Evolutionary conservation across 2,888 invertebrate species (phyloP).

Genomic region (Microchrysa polita): DNA sequence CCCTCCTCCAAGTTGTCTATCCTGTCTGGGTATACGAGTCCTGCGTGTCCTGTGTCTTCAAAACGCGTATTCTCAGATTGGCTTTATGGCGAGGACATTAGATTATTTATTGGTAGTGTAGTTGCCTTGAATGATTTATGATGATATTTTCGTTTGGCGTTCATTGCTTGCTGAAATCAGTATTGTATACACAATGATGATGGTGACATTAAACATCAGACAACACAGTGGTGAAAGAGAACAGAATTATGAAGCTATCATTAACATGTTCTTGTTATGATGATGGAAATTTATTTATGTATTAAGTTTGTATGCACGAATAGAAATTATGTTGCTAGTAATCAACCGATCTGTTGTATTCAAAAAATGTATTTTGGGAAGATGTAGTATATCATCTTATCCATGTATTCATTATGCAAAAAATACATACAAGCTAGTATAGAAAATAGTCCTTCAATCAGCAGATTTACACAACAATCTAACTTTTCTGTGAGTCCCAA

Average conservation of each 20-base stretch:
- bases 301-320: too few relatives aligned
- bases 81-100: slow-evolving; percentile 34
- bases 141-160: slow-evolving; percentile 10
- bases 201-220: slow-evolving; percentile 25
- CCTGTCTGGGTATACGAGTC: not conserved
- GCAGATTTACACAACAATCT: too few relatives aligned
- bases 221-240: not conserved
- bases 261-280: not conserved
- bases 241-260: slow-evolving; percentile 17
- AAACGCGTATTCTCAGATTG: slow-evolving; percentile 5
- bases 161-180: slow-evolving; percentile 34
- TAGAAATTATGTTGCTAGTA: too few relatives aligned
- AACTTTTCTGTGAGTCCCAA: too few relatives aligned
- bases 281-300: not conserved
- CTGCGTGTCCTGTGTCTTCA: too few relatives aligned
- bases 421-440: too few relatives aligned
- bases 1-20: not conserved
- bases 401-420: too few relatives aligned
- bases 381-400: too few relatives aligned
- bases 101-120: slow-evolving; percentile 40
- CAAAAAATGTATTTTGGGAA: too few relatives aligned
- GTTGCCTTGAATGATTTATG: slow-evolving; percentile 36
- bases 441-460: too few relatives aligned
- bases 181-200: slow-evolving; percentile 13
- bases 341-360: too few relatives aligned